A percentile compares a stretch with the other conserved stretches of the same genome.
Conservation (phyloP, 2,113 vertebrate genomes). For the Ptilorrhoa leucosticta region DNA sequence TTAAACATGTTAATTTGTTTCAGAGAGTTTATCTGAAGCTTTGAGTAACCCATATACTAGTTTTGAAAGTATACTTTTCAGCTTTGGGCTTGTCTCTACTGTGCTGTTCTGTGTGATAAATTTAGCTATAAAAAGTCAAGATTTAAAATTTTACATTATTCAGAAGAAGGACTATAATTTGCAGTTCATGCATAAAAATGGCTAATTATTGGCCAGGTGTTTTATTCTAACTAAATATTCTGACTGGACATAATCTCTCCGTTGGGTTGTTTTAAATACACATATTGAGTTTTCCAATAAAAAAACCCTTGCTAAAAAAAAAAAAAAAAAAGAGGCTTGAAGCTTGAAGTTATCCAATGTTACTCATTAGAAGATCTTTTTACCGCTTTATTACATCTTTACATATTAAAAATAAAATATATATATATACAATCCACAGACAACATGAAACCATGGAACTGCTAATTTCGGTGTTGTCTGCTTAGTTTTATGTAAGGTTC, state of each 20-base stretch:
- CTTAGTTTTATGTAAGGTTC: background rate
- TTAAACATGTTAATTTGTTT: background rate
- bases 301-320: background rate
- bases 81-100: background rate
- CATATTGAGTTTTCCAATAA: background rate
- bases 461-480: background rate
- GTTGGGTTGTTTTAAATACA: background rate
- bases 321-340: background rate
- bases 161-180: background rate
- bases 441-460: background rate
- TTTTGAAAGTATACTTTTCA: background rate
- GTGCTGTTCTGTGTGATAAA: background rate
- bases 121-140: background rate
- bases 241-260: background rate
- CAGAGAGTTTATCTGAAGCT: background rate
- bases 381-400: background rate
- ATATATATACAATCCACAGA: background rate
- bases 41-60: rapidly evolving
- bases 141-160: background rate
- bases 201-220: background rate
- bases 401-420: background rate
- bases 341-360: background rate
- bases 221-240: background rate
- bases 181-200: background rate
- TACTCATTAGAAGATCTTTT: background rate